These are phyloP conservation scores for Haliclona indistincta DNA, from an alignment of 37 sponge, comb jelly and placozoan genomes.

Conservation along the genomic window DNA sequence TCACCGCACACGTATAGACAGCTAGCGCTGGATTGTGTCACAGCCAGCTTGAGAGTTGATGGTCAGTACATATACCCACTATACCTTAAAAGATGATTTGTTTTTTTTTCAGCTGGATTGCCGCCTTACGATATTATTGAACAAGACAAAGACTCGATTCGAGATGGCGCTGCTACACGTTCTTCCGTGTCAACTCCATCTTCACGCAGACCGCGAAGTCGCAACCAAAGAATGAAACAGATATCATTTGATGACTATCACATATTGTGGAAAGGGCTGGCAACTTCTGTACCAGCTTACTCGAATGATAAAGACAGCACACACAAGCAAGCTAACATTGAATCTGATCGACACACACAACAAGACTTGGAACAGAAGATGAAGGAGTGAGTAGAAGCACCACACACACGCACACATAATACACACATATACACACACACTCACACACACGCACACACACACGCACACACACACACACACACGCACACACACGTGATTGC, in stretches of 20 bases:
- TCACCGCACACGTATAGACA: slow-evolving; percentile 86
- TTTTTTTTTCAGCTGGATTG: slow-evolving; percentile 57
- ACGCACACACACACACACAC: too few relatives aligned
- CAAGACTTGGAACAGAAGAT: background rate
- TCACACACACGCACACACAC: too few relatives aligned
- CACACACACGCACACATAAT: background rate
- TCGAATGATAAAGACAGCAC: slow-evolving; percentile 10
- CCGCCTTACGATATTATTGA: slow-evolving; percentile 44
- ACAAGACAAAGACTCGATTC: background rate
- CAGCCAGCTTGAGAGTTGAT: slow-evolving; percentile 79
- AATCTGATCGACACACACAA: background rate
- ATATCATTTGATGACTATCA: slow-evolving; percentile 85
- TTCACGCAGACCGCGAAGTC: background rate
- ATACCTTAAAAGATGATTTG: background rate
- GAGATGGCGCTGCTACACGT: background rate
- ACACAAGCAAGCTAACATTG: background rate
- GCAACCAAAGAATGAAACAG: background rate
- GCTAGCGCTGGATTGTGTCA: slow-evolving; percentile 85
- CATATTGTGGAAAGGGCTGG: slow-evolving; percentile 77
- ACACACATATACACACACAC: background rate
- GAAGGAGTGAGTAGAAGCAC: background rate
- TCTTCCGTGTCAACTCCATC: background rate
- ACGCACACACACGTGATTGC: too few relatives aligned
- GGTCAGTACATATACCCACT: slow-evolving; percentile 28
- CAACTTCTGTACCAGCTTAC: slow-evolving; percentile 57